These are phyloP conservation scores for Cataglyphis altisquamis DNA, from an alignment of 2,888 invertebrate species.

Conservation along the genomic window DNA sequence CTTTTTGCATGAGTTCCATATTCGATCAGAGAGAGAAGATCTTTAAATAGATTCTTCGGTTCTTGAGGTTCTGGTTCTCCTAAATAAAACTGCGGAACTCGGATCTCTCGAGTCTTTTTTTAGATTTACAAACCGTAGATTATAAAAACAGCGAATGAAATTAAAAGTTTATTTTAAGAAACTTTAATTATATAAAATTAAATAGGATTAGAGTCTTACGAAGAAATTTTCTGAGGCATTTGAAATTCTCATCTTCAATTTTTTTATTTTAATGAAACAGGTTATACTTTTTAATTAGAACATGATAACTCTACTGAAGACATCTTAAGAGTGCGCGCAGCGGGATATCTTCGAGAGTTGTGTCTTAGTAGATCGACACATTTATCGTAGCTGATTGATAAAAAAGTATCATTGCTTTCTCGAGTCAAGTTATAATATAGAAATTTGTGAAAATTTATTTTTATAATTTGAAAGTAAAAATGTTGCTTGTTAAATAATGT, in stretches of 20 bases:
- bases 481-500: neutral
- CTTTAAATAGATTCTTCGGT: constrained; percentile 29
- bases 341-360: neutral
- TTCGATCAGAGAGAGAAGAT: constrained; percentile 3
- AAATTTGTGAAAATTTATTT: neutral
- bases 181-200: neutral
- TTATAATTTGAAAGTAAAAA: neutral
- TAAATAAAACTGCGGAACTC: neutral
- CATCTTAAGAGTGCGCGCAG: neutral
- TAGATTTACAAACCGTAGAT: neutral
- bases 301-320: neutral
- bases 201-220: neutral
- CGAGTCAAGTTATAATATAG: neutral
- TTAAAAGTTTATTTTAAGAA: neutral
- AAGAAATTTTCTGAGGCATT: neutral
- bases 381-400: neutral
- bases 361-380: neutral
- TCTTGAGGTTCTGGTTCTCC: neutral
- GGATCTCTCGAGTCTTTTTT: neutral
- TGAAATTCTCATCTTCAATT: neutral
- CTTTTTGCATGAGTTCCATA: constrained; percentile 42
- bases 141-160: neutral
- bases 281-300: constrained; percentile 21
- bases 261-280: neutral
- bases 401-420: constrained; percentile 9